phyloP scores from a whole-genome alignment of 2,113 vertebrate species.

The Lampris megalopsis region DNA sequence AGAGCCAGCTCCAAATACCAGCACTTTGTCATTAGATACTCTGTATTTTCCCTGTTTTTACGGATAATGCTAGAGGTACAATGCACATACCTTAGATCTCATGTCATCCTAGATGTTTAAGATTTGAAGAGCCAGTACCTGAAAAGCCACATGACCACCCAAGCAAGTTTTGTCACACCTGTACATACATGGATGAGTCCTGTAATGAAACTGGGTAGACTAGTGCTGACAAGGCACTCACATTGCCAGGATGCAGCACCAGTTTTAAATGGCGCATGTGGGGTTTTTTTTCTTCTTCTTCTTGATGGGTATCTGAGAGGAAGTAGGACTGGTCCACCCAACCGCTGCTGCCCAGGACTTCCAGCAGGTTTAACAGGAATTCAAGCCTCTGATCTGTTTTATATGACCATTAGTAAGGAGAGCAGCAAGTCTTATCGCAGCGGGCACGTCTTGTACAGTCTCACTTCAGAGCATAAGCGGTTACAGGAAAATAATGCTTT shows the following conservation, averaged over 20 bases:
- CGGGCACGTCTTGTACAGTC: slow-evolving; percentile 40
- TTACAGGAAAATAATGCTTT: slow-evolving; percentile 36
- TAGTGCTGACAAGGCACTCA: slow-evolving; percentile 39
- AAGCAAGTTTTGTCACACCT: slow-evolving; percentile 42
- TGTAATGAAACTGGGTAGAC: slow-evolving; percentile 6
- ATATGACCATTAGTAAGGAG: slow-evolving; percentile 45
- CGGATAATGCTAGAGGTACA: background rate
- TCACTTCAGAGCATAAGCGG: slow-evolving; percentile 33
- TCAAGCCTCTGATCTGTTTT: slow-evolving; percentile 66
- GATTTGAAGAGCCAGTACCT: slow-evolving; percentile 20
- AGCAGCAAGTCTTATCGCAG: slow-evolving; percentile 48
- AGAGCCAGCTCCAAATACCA: slow-evolving; percentile 58
- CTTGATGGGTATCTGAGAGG: slow-evolving; percentile 52
- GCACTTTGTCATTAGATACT: slow-evolving; percentile 42
- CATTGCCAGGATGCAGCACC: slow-evolving; percentile 33
- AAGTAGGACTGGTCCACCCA: slow-evolving; percentile 46
- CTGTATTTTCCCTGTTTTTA: slow-evolving; percentile 7
- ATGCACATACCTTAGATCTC: too few species aligned
- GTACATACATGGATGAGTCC: slow-evolving; percentile 61
- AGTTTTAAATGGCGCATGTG: slow-evolving; percentile 40
- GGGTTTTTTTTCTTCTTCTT: background rate
- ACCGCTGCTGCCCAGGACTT: slow-evolving; percentile 37
- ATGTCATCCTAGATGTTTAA: background rate
- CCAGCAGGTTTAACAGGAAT: slow-evolving; percentile 78
- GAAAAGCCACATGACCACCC: slow-evolving; percentile 40